Evolutionary conservation across 1,140 invertebrate genomes (phyloP), one percentile per base, ranked within the genome.

Genomic region (Drosophila pectinifera): DNA sequence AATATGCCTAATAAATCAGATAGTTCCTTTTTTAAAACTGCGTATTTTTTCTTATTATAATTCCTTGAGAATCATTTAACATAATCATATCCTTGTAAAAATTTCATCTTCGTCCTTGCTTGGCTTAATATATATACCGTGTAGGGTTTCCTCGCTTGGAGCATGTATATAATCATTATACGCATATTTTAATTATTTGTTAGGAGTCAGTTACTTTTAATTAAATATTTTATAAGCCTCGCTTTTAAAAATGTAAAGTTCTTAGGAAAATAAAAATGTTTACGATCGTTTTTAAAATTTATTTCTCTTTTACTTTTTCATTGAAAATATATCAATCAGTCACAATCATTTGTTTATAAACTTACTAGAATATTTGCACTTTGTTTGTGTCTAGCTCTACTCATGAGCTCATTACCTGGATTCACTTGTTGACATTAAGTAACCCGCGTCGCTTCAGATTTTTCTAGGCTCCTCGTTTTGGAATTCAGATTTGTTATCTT

Each of bases 391-490:
- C 26, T 51, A 34, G 28, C 26, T 20, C 18, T 14, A 34, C 11
- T 51, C 26, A 31, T 49, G 48, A 51, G 20, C 48, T 51, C 16
- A 5, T 49, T 49, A 49, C 16, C 16, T 51, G 14, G 11, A 31
- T 10, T 8, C 31, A 7, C 20, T 34, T 14, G 5, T 51, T 51
- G 13, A 14, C 16, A 34, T 18, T 6, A 51, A 34, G 11, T 51
- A 34, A 20, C 14, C 28, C 6, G 13, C 18, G 13, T 14, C 6
- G 28, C 48, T 20, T 34, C 16, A 14, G 28, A 34, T 51, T 36
- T 34, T 51, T 34, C 49, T 22, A 36, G 49, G 28, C 28, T 34
- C 4, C 28, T 14, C 3, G 28, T 8, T 20, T 20, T 7, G 11
- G 16, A 14, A 20, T 34, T 20, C 16, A 5, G 1, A 28, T 13